A percentile compares a stretch with the other conserved stretches of the same genome.
phyloP scores from a whole-genome alignment of 2,888 invertebrate genomes.

The Liposcelis brunnea region DNA sequence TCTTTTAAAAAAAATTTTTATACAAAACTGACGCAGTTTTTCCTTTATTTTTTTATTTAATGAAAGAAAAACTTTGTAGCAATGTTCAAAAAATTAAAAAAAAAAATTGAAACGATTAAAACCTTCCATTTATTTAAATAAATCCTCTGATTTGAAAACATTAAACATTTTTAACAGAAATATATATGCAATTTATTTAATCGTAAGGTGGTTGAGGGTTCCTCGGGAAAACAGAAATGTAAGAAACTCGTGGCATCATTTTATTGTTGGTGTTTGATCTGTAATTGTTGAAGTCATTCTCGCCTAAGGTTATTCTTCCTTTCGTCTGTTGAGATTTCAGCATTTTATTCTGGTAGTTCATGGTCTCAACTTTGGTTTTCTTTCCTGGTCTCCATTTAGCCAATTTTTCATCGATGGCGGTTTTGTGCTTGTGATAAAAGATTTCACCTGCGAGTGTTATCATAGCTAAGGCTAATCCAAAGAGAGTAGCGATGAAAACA shows the following conservation, averaged over 20 bases:
- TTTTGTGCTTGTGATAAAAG: constrained; percentile 39
- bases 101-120: too few relatives aligned
- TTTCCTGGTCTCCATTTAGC: constrained; percentile 12
- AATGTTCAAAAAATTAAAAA: too few relatives aligned
- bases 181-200: background rate
- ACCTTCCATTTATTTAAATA: too few relatives aligned
- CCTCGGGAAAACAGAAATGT: constrained; percentile 28
- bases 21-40: too few relatives aligned
- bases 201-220: constrained; percentile 18
- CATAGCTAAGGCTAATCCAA: constrained; percentile 71
- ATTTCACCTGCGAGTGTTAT: constrained; percentile 66
- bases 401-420: background rate
- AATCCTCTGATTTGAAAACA: too few relatives aligned
- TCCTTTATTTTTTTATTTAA: too few relatives aligned
- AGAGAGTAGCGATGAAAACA: constrained; percentile 76
- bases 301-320: constrained; percentile 17
- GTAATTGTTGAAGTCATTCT: constrained; percentile 12
- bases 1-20: too few relatives aligned
- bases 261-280: constrained; percentile 14
- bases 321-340: constrained; percentile 14
- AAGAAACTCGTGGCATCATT: constrained; percentile 23
- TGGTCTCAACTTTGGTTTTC: constrained; percentile 14
- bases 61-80: too few relatives aligned
- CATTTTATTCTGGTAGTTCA: constrained; percentile 11
- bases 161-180: too few relatives aligned